Conservation (phyloP, 2,888 invertebrate genomes). For the Oscheius sp. region DNA sequence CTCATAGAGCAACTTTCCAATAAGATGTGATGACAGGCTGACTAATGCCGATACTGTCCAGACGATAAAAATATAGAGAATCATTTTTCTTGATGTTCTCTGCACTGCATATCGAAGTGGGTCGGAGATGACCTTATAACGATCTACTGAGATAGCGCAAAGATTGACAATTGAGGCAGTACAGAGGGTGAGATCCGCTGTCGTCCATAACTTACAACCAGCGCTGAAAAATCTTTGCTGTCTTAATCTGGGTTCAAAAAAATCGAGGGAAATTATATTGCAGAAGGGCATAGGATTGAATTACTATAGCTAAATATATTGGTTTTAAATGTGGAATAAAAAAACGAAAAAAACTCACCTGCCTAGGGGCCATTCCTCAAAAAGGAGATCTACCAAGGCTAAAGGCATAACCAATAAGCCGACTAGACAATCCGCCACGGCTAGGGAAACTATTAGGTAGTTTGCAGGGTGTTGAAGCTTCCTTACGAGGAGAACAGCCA, state of each 20-base stretch:
- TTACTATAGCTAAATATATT: slow-evolving; percentile 18
- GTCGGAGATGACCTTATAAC: slow-evolving; percentile 58
- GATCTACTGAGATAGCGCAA: slow-evolving; percentile 77
- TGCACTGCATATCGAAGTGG: slow-evolving; percentile 53
- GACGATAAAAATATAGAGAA: slow-evolving; percentile 84
- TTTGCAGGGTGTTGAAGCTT: slow-evolving; percentile 73
- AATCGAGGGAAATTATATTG: slow-evolving; percentile 22
- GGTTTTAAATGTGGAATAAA: not conserved
- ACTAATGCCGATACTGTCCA: slow-evolving; percentile 94
- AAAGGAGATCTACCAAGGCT: slow-evolving; percentile 73
- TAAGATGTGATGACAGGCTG: slow-evolving; percentile 88
- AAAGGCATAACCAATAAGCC: slow-evolving; percentile 77
- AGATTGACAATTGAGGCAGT: slow-evolving; percentile 78
- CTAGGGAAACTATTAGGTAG: slow-evolving; percentile 75
- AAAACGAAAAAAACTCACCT: slow-evolving; percentile 41
- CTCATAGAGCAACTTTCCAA: slow-evolving; percentile 74
- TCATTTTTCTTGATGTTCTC: slow-evolving; percentile 89
- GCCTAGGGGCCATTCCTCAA: slow-evolving; percentile 57
- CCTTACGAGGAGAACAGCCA: slow-evolving; percentile 77
- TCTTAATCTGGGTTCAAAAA: too few relatives aligned
- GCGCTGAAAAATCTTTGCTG: slow-evolving; percentile 42
- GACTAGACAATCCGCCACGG: slow-evolving; percentile 77
- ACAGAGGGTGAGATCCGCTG: slow-evolving; percentile 77
- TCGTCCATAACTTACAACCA: slow-evolving; percentile 76
- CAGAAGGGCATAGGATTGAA: slow-evolving; percentile 29